Evolutionary conservation across 2,888 invertebrate genomes (phyloP).

Genomic region (Aspidiotus destructor): DNA sequence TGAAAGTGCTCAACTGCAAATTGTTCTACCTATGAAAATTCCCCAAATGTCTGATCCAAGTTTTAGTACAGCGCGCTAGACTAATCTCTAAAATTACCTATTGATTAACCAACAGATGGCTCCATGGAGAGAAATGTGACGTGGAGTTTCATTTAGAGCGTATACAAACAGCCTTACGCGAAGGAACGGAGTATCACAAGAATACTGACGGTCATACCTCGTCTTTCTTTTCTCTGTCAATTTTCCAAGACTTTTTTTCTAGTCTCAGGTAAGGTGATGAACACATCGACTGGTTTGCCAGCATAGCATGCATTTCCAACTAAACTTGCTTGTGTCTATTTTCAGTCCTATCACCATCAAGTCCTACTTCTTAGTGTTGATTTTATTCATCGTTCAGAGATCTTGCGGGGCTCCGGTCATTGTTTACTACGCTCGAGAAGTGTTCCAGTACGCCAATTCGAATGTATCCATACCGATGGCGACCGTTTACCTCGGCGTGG

Average conservation of each 20-base stretch:
- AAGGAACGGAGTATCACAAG: constrained; percentile 6
- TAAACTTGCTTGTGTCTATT: constrained; percentile 3
- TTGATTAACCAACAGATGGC: constrained; percentile 33
- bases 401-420: constrained; percentile 41
- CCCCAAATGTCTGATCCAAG: no score
- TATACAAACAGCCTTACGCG: background rate
- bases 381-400: constrained; percentile 44
- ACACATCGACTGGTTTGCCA: no score
- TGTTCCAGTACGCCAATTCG: constrained; percentile 39
- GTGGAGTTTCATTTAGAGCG: constrained; percentile 24
- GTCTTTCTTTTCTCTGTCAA: background rate
- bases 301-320: background rate
- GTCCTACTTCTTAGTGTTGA: constrained; percentile 38
- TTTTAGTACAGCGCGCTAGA: no score
- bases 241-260: constrained; percentile 15
- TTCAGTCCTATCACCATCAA: constrained; percentile 39
- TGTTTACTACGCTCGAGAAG: constrained; percentile 40
- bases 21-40: no score
- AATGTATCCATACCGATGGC: constrained; percentile 38
- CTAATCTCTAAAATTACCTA: no score
- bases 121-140: constrained; percentile 34
- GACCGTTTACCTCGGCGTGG: constrained; percentile 43
- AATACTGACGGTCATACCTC: constrained; percentile 2
- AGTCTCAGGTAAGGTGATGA: constrained; percentile 14
- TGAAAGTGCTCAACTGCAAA: background rate